Evolutionary conservation across 2,888 invertebrate genomes (phyloP).

Genomic region (Hipparchia sbordonii): DNA sequence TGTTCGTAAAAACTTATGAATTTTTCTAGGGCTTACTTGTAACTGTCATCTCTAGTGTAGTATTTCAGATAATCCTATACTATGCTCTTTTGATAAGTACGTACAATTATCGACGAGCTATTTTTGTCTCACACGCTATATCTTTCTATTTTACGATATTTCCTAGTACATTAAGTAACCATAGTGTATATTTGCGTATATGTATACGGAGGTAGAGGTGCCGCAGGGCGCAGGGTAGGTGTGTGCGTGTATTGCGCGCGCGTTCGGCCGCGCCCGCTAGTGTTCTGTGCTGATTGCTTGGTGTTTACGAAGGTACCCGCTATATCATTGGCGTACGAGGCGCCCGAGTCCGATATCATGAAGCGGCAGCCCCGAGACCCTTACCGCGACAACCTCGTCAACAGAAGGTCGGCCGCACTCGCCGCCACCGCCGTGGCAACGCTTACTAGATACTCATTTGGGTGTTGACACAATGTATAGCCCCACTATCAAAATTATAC

Average conservation of each 20-base stretch:
- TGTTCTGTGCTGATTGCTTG: slow-evolving; percentile 78
- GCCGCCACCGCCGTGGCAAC: slow-evolving; percentile 49
- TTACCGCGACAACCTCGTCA: slow-evolving; percentile 99
- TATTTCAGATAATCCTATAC: slow-evolving; percentile 54
- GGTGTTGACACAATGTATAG: slow-evolving; percentile 70
- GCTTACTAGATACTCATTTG: slow-evolving; percentile 72
- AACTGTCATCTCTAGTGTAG: slow-evolving; percentile 68
- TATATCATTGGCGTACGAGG: slow-evolving; percentile 99
- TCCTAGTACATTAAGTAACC: slow-evolving; percentile 64
- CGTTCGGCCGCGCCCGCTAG: slow-evolving; percentile 49
- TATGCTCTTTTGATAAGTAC: slow-evolving; percentile 53
- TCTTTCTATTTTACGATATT: slow-evolving; percentile 63
- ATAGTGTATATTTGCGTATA: slow-evolving; percentile 47
- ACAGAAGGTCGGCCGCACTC: slow-evolving; percentile 92
- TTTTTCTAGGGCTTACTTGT: slow-evolving; percentile 70
- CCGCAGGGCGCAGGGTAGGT: slow-evolving; percentile 49
- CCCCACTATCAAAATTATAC: slow-evolving; percentile 56
- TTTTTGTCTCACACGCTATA: slow-evolving; percentile 67
- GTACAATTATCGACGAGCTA: slow-evolving; percentile 59
- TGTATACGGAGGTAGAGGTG: slow-evolving; percentile 44
- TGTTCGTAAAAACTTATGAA: slow-evolving; percentile 47
- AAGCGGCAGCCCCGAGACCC: slow-evolving; percentile 99
- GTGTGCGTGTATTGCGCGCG: slow-evolving; percentile 57
- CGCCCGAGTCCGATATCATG: slow-evolving; percentile 99
- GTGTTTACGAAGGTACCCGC: slow-evolving; percentile 94